Conservation (phyloP, 2,113 vertebrate genomes). For the Semnornis frantzii region DNA sequence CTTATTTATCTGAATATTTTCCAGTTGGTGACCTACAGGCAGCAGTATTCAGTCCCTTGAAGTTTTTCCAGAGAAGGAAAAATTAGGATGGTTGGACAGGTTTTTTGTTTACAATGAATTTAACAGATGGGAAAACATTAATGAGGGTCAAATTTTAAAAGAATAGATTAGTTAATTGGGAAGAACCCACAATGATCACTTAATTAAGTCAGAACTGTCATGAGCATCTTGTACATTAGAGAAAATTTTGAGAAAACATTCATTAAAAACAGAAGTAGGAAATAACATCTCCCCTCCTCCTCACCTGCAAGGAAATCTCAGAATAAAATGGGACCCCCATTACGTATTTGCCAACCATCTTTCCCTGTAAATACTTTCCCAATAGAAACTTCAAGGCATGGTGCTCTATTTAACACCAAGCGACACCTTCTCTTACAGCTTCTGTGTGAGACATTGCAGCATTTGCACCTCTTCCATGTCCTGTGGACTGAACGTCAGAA, state of each 20-base stretch:
- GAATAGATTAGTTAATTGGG: background rate
- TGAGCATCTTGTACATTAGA: background rate
- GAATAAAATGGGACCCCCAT: background rate
- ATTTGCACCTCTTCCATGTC: background rate
- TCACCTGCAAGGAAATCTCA: background rate
- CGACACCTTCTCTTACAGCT: background rate
- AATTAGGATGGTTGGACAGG: background rate
- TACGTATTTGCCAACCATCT: fast-evolving
- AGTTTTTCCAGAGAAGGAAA: background rate
- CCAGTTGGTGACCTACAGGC: background rate
- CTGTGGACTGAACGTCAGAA: background rate
- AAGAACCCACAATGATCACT: background rate
- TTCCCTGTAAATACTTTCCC: background rate
- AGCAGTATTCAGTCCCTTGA: background rate
- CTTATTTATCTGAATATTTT: background rate
- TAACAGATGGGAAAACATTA: background rate
- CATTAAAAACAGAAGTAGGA: background rate
- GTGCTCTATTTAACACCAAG: background rate
- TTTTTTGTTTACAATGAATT: background rate
- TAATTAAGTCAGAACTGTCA: background rate
- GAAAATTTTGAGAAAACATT: background rate
- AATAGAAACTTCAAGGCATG: background rate
- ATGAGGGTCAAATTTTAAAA: background rate
- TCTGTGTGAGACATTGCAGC: background rate
- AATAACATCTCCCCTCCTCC: background rate